Evolutionary conservation across 2,888 invertebrate species (phyloP), one percentile per base, ranked within the genome.

Genomic region (Meiosimyza decipiens): DNA sequence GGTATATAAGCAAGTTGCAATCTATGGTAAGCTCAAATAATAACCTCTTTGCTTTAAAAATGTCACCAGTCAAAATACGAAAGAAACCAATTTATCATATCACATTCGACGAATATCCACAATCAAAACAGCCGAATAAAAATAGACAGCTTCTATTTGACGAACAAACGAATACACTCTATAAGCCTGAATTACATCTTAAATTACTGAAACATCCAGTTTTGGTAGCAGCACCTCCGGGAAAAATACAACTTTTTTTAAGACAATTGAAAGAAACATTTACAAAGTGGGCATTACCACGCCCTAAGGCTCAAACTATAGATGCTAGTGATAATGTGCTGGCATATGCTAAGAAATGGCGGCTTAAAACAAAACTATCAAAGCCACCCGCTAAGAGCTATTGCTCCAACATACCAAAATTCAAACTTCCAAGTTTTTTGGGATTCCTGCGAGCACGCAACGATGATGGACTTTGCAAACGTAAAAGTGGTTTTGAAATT

Each of bases 401-500:
- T 40, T 40, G 40, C 40, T 9, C 9, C 9, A 40, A 2, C 7
- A 7, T 40, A 40, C 40, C 9, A 9, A 9, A 40, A 40, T 40
- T 40, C 2, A 40, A 40, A 28, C 54, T 73, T n/a, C 76, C 77
- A 0, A 18, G 50, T 16, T 76, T 75, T 60, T 70, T 83, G 28
- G 64, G 51, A 6, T 83, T 83, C 63, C 72, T 83, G 15, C 77
- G 75, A 0, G 83, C 80, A 2, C 82, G 83, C n/a, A 79, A 81
- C 50, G 83, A 83, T 65, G 81, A 83, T 52, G 80, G 77, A 0
- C 60, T 80, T 5, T 83, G 83, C 71, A 83, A 80, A 18, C 77
- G 79, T 0, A 84, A 84, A 64, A 79, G 83, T 0, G 81, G 81
- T n/a, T 85, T 85, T 51, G 84, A 84, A 63, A 81, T 84, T 72